These are phyloP conservation scores for Drosophila rufa DNA, from an alignment of 1,140 invertebrate species.

Conservation along the genomic window DNA sequence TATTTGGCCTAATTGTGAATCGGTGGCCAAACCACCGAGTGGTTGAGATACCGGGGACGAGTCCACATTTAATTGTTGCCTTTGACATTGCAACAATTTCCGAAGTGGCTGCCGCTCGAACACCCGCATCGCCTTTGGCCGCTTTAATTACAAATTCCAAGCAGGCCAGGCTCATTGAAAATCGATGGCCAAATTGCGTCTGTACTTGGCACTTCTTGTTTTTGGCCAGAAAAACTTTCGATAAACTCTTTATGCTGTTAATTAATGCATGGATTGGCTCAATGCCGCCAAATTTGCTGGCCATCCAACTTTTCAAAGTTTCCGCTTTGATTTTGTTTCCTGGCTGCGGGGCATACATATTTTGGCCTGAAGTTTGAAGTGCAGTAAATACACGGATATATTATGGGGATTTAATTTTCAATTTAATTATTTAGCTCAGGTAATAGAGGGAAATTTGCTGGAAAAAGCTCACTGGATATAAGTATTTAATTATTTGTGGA, in stretches of 20 bases:
- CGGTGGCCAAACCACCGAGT: constrained; percentile 46
- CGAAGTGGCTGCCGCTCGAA: constrained; percentile 24
- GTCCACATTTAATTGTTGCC: constrained; percentile 64
- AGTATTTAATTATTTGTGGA: no score
- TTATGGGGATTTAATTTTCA: neutral
- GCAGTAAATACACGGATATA: neutral
- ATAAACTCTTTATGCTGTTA: constrained; percentile 47
- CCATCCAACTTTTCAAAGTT: constrained; percentile 15
- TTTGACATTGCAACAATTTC: constrained; percentile 75
- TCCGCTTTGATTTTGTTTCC: constrained; percentile 17
- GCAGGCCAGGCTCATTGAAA: constrained; percentile 25
- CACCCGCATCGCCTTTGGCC: constrained; percentile 17
- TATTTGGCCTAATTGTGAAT: constrained; percentile 72
- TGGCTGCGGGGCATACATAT: neutral
- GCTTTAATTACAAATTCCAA: constrained; percentile 68
- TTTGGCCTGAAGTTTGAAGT: neutral
- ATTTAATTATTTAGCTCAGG: neutral
- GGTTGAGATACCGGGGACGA: constrained; percentile 10
- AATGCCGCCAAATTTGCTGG: constrained; percentile 15
- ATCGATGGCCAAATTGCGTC: constrained; percentile 36
- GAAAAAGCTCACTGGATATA: no score
- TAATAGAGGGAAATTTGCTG: neutral
- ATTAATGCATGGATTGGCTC: constrained; percentile 38
- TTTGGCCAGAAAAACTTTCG: constrained; percentile 25
- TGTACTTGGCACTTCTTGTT: constrained; percentile 13